These are phyloP conservation scores for Neolamprologus tretocephalus DNA, from an alignment of 2,113 vertebrate genomes.

Conservation along the genomic window DNA sequence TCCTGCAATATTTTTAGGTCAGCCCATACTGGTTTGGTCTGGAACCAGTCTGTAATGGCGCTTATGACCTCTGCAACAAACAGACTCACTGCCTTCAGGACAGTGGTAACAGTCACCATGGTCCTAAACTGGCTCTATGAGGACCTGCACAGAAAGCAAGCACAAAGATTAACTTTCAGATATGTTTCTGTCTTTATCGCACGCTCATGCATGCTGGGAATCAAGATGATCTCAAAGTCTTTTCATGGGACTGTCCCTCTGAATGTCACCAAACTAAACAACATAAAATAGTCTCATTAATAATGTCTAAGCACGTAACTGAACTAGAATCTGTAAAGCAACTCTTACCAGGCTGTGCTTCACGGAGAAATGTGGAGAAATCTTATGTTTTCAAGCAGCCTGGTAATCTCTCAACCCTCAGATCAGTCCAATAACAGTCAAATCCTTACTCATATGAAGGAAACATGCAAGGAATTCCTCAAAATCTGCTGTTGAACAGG, in stretches of 20 bases:
- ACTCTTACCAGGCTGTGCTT: conserved; percentile 31
- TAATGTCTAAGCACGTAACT: background rate
- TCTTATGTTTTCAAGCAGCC: conserved; percentile 18
- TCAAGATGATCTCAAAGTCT: background rate
- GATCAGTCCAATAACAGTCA: conserved; percentile 28
- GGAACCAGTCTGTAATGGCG: conserved; percentile 80
- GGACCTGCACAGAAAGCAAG: background rate
- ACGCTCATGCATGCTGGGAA: background rate
- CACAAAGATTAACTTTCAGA: background rate
- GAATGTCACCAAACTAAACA: background rate
- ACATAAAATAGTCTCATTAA: background rate
- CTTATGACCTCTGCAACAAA: conserved; percentile 56
- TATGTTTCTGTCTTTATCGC: background rate
- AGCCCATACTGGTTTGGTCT: conserved; percentile 75
- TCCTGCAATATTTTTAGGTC: conserved; percentile 73
- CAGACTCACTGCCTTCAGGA: conserved; percentile 30
- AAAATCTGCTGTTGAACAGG: background rate
- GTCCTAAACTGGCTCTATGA: background rate
- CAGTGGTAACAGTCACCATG: conserved; percentile 22
- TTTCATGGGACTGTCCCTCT: background rate
- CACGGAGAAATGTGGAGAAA: conserved; percentile 1
- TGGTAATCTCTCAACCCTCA: conserved; percentile 29
- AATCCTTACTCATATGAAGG: conserved; percentile 24
- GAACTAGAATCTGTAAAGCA: background rate
- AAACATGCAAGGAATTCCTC: conserved; percentile 25